Percentiles rank a stretch among this genome's conserved stretches.
phyloP scores from a whole-genome alignment of 2,797 vertebrate genomes.

The Garrulus glandarius region DNA sequence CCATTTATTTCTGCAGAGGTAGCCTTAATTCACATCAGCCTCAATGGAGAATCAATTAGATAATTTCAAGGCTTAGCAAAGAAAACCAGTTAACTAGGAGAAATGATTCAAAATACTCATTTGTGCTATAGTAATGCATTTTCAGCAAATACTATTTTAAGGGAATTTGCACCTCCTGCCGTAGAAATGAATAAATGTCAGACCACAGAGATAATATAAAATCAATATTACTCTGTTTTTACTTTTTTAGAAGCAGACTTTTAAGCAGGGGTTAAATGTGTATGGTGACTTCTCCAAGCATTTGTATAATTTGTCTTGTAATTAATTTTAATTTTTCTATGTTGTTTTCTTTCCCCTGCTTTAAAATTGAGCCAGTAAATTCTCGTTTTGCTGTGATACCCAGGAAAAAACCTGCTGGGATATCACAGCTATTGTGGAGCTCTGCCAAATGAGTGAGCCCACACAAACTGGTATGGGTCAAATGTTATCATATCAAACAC shows the following conservation, averaged over 20 bases:
- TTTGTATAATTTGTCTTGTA: not conserved
- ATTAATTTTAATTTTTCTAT: not conserved
- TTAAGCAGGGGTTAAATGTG: not conserved
- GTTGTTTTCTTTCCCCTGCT: not conserved
- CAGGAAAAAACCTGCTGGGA: not conserved
- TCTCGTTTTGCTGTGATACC: not conserved
- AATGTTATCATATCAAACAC: not conserved
- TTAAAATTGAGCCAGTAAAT: not conserved
- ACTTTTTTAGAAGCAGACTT: not conserved
- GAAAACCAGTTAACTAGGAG: not conserved
- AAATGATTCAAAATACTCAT: not conserved
- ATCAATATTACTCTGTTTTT: not conserved
- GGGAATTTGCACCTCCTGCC: not conserved
- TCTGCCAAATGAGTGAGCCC: not conserved
- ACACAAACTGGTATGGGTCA: not conserved
- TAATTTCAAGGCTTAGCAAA: not conserved
- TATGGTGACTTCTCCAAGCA: not conserved
- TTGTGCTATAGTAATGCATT: not conserved
- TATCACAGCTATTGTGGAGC: not conserved
- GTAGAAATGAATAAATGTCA: not conserved
- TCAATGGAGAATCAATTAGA: not conserved
- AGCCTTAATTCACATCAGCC: not conserved
- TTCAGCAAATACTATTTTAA: not conserved
- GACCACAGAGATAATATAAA: not conserved
- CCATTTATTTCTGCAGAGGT: not conserved